phyloP scores from a whole-genome alignment of 2,113 vertebrate genomes.

The Callaeas wilsoni region DNA sequence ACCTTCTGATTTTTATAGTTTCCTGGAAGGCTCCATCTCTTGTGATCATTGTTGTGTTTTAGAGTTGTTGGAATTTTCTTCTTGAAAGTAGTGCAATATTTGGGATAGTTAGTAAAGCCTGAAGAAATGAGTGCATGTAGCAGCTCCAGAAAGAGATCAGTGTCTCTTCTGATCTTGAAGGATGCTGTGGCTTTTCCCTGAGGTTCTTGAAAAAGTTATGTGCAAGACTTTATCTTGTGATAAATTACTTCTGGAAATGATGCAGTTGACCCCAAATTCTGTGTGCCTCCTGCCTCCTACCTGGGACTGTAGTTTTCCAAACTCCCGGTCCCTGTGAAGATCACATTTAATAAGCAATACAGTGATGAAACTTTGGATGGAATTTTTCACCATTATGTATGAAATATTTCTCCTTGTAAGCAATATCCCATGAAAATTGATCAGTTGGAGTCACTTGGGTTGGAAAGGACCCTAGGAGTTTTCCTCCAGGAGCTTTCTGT shows the following conservation, averaged over 20 bases:
- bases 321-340: rapidly evolving
- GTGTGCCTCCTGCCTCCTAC: rapidly evolving
- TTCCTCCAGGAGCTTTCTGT: not conserved
- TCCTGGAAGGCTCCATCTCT: not conserved
- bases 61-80: not conserved
- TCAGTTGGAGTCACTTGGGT: not conserved
- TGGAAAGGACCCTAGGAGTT: not conserved
- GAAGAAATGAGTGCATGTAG: not conserved
- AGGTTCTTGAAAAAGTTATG: not conserved
- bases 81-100: not conserved
- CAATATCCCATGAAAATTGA: not conserved
- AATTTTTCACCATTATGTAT: not conserved
- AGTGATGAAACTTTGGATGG: not conserved
- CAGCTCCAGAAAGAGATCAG: not conserved
- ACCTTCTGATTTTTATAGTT: not conserved
- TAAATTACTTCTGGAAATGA: not conserved
- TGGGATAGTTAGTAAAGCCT: not conserved
- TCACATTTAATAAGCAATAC: not conserved
- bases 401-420: not conserved
- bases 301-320: not conserved
- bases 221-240: not conserved
- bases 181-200: not conserved
- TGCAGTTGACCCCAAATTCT: not conserved
- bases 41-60: not conserved
- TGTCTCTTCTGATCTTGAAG: not conserved